phyloP scores from a whole-genome alignment of 1,140 invertebrate species.

The Bursaphelenchus mucronatus region DNA sequence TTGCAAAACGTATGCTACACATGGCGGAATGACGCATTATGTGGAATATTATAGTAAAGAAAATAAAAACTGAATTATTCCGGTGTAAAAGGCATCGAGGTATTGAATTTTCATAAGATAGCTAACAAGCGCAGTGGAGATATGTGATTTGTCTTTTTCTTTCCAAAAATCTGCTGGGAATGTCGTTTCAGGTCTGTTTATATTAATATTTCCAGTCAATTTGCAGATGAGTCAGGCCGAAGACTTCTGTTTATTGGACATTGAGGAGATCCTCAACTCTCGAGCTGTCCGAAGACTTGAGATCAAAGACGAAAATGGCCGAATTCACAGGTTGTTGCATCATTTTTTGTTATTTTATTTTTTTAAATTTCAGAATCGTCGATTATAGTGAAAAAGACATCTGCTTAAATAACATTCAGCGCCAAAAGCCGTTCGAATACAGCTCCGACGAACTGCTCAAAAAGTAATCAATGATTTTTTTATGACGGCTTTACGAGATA shows the following conservation, averaged over 20 bases:
- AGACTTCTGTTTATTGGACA: constrained; percentile 43
- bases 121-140: too few relatives aligned
- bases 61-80: too few relatives aligned
- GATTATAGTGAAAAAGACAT: constrained; percentile 53
- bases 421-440: constrained; percentile 16
- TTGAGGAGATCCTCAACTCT: constrained; percentile 51
- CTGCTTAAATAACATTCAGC: constrained; percentile 30
- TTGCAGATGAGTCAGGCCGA: constrained; percentile 32
- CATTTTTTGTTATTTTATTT: constrained; percentile 26
- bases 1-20: too few relatives aligned
- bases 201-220: background rate
- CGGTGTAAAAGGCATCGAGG: too few relatives aligned
- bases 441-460: too few relatives aligned
- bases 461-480: constrained; percentile 7
- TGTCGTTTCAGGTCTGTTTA: background rate
- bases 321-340: constrained; percentile 34
- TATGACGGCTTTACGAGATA: constrained; percentile 11
- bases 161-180: background rate
- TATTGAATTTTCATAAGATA: too few relatives aligned
- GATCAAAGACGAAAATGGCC: constrained; percentile 30
- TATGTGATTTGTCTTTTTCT: background rate
- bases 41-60: too few relatives aligned
- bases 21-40: too few relatives aligned
- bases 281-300: constrained; percentile 40
- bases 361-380: constrained; percentile 34